These are phyloP conservation scores for Percopsis transmontana DNA, from an alignment of 2,113 vertebrate genomes.

Conservation along the genomic window DNA sequence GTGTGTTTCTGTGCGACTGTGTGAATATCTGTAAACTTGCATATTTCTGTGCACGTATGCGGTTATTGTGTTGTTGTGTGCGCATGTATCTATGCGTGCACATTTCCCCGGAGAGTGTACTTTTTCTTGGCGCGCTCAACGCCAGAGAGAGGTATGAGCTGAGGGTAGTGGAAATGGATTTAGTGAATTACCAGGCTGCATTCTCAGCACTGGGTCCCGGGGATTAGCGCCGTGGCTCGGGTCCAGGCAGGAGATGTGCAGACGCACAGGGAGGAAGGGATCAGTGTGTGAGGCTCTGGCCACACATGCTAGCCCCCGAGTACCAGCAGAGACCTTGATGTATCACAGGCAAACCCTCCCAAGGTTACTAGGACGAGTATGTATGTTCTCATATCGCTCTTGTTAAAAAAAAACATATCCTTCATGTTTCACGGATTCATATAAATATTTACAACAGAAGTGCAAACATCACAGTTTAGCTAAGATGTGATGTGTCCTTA, in stretches of 20 bases:
- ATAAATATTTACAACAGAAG: too few relatives aligned
- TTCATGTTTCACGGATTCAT: too few relatives aligned
- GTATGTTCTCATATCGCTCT: background rate
- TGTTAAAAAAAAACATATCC: too few relatives aligned
- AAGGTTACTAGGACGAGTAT: conserved; percentile 46
- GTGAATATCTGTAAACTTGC: too few relatives aligned
- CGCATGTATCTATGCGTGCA: background rate
- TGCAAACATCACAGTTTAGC: too few relatives aligned
- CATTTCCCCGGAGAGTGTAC: conserved; percentile 6
- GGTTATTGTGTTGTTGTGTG: background rate
- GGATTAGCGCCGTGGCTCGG: conserved; percentile 67
- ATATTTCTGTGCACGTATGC: too few relatives aligned
- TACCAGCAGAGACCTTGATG: conserved; percentile 19
- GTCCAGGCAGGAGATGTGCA: conserved; percentile 62
- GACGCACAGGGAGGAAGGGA: conserved; percentile 37
- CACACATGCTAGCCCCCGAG: conserved; percentile 20
- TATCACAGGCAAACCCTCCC: conserved; percentile 27
- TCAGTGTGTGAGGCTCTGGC: conserved; percentile 40
- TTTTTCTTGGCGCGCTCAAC: conserved; percentile 61
- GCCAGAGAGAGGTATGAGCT: conserved; percentile 58
- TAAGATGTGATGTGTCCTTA: too few relatives aligned
- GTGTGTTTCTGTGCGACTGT: background rate
- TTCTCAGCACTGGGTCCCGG: conserved; percentile 70
- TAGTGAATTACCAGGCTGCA: conserved; percentile 73
- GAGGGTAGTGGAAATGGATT: conserved; percentile 65